These are phyloP conservation scores for Crepidodera aurea DNA, from an alignment of 2,888 invertebrate species.

Conservation along the genomic window DNA sequence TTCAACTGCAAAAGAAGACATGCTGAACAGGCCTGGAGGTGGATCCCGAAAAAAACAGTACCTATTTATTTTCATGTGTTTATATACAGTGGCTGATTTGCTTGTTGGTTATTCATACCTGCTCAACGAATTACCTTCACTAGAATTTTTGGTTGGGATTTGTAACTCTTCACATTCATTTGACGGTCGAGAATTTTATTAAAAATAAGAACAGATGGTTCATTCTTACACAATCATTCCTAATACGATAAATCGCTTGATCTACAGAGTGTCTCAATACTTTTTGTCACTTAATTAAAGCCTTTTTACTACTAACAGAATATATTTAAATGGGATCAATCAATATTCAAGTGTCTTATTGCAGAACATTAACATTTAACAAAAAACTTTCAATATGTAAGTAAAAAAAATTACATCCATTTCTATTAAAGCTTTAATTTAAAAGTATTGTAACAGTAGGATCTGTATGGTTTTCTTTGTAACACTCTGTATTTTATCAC, in stretches of 20 bases:
- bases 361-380: too few relatives aligned
- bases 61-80: slow-evolving; percentile 64
- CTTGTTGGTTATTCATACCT: slow-evolving; percentile 62
- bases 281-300: too few relatives aligned
- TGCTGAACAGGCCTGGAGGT: slow-evolving; percentile 50
- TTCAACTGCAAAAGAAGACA: slow-evolving; percentile 57
- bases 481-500: too few relatives aligned
- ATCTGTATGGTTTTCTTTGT: too few relatives aligned
- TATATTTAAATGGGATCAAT: too few relatives aligned
- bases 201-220: slow-evolving; percentile 20
- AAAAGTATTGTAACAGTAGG: too few relatives aligned
- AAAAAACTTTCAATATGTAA: too few relatives aligned
- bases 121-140: slow-evolving; percentile 64
- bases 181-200: slow-evolving; percentile 7
- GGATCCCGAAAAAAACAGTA: slow-evolving; percentile 61
- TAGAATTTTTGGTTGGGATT: slow-evolving; percentile 62
- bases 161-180: slow-evolving; percentile 54
- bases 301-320: too few relatives aligned
- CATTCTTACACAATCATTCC: slow-evolving; percentile 5
- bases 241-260: neutral
- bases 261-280: neutral
- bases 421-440: too few relatives aligned
- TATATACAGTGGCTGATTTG: slow-evolving; percentile 62
- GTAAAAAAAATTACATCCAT: too few relatives aligned
- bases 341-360: too few relatives aligned